Conservation (phyloP, 2,888 invertebrate species). For the Mesoligia furuncula region DNA sequence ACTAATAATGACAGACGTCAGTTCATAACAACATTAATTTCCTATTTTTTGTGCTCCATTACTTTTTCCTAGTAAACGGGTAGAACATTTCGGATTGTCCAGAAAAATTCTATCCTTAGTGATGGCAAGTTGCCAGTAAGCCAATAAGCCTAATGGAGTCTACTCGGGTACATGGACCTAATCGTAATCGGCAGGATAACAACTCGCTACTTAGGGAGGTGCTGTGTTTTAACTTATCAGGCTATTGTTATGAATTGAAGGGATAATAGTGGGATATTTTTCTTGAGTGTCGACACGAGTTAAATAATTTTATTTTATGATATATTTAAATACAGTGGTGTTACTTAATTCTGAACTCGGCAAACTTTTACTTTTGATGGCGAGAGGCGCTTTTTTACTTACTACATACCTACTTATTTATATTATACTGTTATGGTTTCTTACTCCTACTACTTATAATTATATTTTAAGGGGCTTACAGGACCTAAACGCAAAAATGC, state of each 20-base stretch:
- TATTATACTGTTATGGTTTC: too few relatives aligned
- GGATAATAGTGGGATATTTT: slow-evolving; percentile 17
- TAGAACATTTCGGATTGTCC: slow-evolving; percentile 30
- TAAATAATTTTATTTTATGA: too few relatives aligned
- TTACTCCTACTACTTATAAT: too few relatives aligned
- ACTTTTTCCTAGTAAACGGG: slow-evolving; percentile 10
- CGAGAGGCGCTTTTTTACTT: too few relatives aligned
- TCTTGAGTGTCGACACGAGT: neutral
- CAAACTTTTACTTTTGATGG: too few relatives aligned
- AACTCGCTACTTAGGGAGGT: slow-evolving; percentile 36
- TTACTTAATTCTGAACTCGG: too few relatives aligned
- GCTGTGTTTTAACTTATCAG: slow-evolving; percentile 34
- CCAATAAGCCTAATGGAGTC: slow-evolving; percentile 60
- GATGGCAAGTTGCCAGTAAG: slow-evolving; percentile 60
- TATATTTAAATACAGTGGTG: too few relatives aligned
- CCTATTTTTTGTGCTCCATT: slow-evolving; percentile 12
- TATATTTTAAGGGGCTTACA: too few relatives aligned
- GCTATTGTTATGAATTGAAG: slow-evolving; percentile 39
- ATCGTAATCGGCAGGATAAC: slow-evolving; percentile 58
- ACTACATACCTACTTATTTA: too few relatives aligned
- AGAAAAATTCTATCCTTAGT: slow-evolving; percentile 52
- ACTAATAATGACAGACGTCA: neutral
- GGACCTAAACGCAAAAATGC: too few relatives aligned
- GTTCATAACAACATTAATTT: neutral
- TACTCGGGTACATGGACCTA: slow-evolving; percentile 43